Percentiles rank a stretch among this genome's conserved stretches.
These are phyloP conservation scores for Sphinx pinastri DNA, from an alignment of 2,888 invertebrate species.

Conservation along the genomic window DNA sequence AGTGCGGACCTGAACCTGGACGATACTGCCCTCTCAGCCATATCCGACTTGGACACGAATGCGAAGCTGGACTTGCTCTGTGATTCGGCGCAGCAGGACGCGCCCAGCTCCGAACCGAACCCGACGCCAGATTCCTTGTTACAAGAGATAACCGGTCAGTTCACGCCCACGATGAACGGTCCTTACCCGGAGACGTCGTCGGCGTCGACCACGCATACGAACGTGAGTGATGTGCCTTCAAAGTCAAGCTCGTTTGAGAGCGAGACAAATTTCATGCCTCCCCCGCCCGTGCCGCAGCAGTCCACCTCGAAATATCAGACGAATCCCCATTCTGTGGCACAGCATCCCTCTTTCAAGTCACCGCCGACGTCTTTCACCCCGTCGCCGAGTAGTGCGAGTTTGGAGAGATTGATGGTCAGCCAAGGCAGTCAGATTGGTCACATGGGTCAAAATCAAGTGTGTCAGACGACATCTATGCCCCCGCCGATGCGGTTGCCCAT, in stretches of 20 bases:
- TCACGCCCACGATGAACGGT: slow-evolving; percentile 50
- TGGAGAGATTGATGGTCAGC: slow-evolving; percentile 26
- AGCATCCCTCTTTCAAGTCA: slow-evolving; percentile 52
- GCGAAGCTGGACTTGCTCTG: slow-evolving; percentile 74
- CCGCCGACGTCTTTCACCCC: slow-evolving; percentile 51
- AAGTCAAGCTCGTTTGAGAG: slow-evolving; percentile 47
- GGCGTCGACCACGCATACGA: slow-evolving; percentile 38
- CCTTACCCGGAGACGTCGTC: slow-evolving; percentile 49
- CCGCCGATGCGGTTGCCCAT: slow-evolving; percentile 68
- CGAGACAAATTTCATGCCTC: slow-evolving; percentile 68
- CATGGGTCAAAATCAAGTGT: slow-evolving; percentile 22
- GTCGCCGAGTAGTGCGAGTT: slow-evolving; percentile 32
- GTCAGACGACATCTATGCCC: slow-evolving; percentile 57
- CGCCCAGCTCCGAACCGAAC: slow-evolving; percentile 40
- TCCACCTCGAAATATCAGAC: slow-evolving; percentile 50
- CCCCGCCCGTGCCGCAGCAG: slow-evolving; percentile 65
- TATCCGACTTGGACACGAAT: slow-evolving; percentile 68
- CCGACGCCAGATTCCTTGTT: slow-evolving; percentile 55
- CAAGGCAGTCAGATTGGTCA: slow-evolving; percentile 27
- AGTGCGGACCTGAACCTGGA: slow-evolving; percentile 85
- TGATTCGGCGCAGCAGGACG: slow-evolving; percentile 52
- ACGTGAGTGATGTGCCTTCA: slow-evolving; percentile 42
- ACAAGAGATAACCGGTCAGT: slow-evolving; percentile 64
- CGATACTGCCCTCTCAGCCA: slow-evolving; percentile 66
- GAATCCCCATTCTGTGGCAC: slow-evolving; percentile 34